Evolutionary conservation across 1,140 invertebrate genomes (phyloP).

Genomic region (Bombus fervidus): DNA sequence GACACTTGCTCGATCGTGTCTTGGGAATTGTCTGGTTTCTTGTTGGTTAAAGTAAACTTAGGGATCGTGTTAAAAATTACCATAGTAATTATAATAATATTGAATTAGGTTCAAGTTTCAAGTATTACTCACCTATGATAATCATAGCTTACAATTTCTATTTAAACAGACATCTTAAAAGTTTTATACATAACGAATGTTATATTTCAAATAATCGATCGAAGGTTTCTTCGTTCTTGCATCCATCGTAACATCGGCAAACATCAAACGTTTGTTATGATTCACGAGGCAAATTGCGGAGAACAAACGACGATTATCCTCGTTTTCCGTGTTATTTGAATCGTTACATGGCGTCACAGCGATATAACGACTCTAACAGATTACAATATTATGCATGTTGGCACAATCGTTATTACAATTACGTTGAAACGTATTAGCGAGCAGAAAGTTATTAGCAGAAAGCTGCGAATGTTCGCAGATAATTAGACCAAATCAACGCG

Average conservation of each 20-base stretch:
- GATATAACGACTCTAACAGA: constrained; percentile 11
- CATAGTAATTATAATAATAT: accelerated
- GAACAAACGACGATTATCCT: neutral
- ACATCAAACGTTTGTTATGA: neutral
- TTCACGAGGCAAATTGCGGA: neutral
- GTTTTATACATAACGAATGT: neutral
- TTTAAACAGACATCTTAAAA: neutral
- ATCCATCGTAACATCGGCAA: neutral
- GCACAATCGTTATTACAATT: constrained; percentile 24
- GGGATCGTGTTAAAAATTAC: too few species aligned
- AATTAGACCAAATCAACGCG: constrained; percentile 28
- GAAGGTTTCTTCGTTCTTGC: neutral
- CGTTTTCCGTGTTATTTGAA: neutral
- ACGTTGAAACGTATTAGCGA: constrained; percentile 9
- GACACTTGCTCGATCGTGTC: too few species aligned
- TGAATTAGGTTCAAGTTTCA: too few species aligned
- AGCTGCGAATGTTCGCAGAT: constrained; percentile 16
- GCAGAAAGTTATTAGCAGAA: constrained; percentile 7
- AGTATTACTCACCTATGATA: too few species aligned
- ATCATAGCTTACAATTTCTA: too few species aligned
- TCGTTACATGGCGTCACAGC: neutral
- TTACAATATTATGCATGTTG: constrained; percentile 33
- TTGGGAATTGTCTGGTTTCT: too few species aligned
- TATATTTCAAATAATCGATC: neutral
- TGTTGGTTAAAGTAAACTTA: too few species aligned